phyloP scores from a whole-genome alignment of 2,888 invertebrate genomes.

The Halictus quadricinctus region DNA sequence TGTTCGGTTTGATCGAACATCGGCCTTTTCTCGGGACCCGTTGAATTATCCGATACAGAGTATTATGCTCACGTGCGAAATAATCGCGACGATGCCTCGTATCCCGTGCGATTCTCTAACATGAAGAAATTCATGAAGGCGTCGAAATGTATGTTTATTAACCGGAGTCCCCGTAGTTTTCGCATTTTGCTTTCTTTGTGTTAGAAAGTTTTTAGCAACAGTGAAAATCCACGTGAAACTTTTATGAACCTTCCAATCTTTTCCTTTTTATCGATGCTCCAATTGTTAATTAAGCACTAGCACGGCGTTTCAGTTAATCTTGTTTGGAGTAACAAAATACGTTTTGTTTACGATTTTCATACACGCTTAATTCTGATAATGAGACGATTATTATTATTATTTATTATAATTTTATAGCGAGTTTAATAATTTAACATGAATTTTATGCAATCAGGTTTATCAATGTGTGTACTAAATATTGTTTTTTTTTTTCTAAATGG shows the following conservation, averaged over 20 bases:
- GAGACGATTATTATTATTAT: background rate
- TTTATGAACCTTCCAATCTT: background rate
- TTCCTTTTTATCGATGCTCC: background rate
- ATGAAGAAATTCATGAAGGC: slow-evolving; percentile 53
- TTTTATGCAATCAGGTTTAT: background rate
- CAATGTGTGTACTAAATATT: background rate
- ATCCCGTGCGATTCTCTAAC: slow-evolving; percentile 42
- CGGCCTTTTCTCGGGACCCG: background rate
- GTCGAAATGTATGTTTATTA: slow-evolving; percentile 60
- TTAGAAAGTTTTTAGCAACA: slow-evolving; percentile 3
- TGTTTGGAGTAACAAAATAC: slow-evolving; percentile 25
- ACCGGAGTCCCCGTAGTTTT: slow-evolving; percentile 21
- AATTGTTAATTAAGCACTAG: background rate
- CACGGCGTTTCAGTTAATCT: slow-evolving; percentile 7
- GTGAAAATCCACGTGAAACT: background rate
- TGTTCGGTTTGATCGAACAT: background rate
- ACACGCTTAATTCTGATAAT: background rate
- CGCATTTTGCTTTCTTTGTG: slow-evolving; percentile 12
- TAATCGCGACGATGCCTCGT: slow-evolving; percentile 29
- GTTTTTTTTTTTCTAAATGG: background rate
- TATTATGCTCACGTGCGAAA: slow-evolving; percentile 9
- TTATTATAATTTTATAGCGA: background rate
- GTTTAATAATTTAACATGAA: background rate
- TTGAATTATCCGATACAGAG: background rate
- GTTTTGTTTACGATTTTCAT: background rate